Evolutionary conservation across 2,113 vertebrate genomes (phyloP).

Genomic region (Phocoena sinus): DNA sequence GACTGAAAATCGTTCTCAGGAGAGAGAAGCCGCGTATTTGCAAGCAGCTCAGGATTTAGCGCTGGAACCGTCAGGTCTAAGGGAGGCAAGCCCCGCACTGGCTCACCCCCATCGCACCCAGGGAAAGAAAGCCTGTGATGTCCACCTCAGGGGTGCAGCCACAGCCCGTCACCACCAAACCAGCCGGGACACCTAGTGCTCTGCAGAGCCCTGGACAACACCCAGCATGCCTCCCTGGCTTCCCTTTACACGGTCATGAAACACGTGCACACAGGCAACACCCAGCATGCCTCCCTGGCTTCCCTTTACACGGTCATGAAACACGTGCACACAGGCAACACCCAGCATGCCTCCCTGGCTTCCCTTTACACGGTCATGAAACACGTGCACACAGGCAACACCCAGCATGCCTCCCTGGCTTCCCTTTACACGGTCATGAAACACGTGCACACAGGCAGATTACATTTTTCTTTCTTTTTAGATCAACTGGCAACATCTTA

Average conservation of each 20-base stretch:
- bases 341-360: too few species aligned
- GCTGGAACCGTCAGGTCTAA: not conserved
- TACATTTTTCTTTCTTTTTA: not conserved
- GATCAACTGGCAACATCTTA: not conserved
- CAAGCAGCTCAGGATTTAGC: not conserved
- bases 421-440: not conserved
- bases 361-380: too few species aligned
- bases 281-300: rapidly evolving
- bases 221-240: rapidly evolving
- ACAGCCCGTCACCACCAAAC: rapidly evolving
- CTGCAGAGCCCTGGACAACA: rapidly evolving
- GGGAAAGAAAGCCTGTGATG: not conserved
- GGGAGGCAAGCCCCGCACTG: rapidly evolving
- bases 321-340: too few species aligned
- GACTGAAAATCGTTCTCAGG: not conserved
- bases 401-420: rapidly evolving
- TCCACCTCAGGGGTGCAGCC: too few species aligned
- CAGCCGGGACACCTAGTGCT: rapidly evolving
- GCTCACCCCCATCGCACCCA: rapidly evolving
- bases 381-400: too few species aligned
- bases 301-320: too few species aligned
- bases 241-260: too few species aligned
- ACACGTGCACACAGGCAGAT: not conserved
- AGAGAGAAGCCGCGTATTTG: not conserved
- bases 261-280: too few species aligned